Evolutionary conservation across 2,888 invertebrate genomes (phyloP).

Genomic region (Caradrina kadenii): DNA sequence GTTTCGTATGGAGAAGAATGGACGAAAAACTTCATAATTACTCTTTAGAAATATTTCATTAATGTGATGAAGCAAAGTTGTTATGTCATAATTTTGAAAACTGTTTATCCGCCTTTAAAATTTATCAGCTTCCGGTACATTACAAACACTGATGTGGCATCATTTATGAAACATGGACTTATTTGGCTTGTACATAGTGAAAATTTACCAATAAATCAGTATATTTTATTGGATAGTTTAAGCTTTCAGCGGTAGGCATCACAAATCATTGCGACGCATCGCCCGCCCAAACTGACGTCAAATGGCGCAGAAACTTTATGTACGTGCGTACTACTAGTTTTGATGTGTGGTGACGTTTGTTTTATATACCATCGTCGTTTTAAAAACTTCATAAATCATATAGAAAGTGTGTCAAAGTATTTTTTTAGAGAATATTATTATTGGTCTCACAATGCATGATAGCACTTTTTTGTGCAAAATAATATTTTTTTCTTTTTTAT

Average conservation of each 20-base stretch:
- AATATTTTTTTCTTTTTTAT: no score
- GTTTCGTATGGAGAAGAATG: no score
- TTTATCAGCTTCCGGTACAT: conserved; percentile 41
- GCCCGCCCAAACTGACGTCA: conserved; percentile 68
- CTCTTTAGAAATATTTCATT: no score
- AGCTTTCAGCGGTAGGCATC: conserved; percentile 67
- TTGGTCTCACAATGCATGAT: not conserved
- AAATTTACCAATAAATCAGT: conserved; percentile 63
- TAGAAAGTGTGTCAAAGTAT: not conserved
- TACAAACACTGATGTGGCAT: conserved; percentile 35
- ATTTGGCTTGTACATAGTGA: conserved; percentile 48
- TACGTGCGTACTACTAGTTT: conserved; percentile 49
- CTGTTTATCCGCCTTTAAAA: conserved; percentile 18
- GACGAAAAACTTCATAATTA: no score
- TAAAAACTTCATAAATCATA: conserved; percentile 21
- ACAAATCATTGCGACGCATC: conserved; percentile 73
- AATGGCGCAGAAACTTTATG: conserved; percentile 72
- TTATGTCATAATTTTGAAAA: not conserved
- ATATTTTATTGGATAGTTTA: conserved; percentile 68
- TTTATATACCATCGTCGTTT: conserved; percentile 34
- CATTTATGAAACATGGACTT: conserved; percentile 33
- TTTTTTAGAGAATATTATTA: not conserved
- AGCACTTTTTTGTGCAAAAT: no score
- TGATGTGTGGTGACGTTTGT: conserved; percentile 59
- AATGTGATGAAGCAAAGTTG: not conserved